Base-by-base conservation (phyloP, 2,797 vertebrate genomes). In the Sebastes kiyomatsui region DNA sequence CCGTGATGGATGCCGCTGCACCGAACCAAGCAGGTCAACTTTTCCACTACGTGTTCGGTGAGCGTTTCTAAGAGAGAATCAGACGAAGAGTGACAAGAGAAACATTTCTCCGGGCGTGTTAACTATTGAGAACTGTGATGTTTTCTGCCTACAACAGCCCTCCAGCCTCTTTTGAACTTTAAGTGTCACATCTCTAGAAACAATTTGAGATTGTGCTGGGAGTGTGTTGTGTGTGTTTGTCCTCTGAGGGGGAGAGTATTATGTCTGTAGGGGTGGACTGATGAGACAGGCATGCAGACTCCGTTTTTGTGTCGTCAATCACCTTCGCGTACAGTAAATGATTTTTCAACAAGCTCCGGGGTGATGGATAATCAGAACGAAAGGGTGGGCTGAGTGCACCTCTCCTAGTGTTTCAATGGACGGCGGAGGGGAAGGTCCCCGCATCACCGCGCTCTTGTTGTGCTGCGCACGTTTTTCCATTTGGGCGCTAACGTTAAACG, bases 381-480 rank as follows among this genome's bases (percentile, higher is more conserved):
- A 90, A 80, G 67, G 87, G 77, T 83, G 83, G 86, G 83, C 80
- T 30, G 88, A 89, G 78, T 72, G 75, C 79, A 88, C 74, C 76
- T 83, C 77, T 75, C 5, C 74, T 59, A 68, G 61, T 87, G 86
- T 89, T 82, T 90, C 85, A 84, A 75, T 58, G 87, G 87, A 87
- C 35, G 18, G 71, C 2, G 22, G 64, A 80, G 71, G 60, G 59
- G 74, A 89, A 75, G 86, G 85, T 82, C 83, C 64, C 84, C 74
- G 80, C 81, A 84, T 86, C 81, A 56, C 66, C 1, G 7, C 0
- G 4, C 67, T 82, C 81, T 95, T 93, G 88, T 88, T 74, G 92
- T 91, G 90, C 92, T 76, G 83, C 72, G 84, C 94, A 95, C 90
- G 88, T 94, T 91, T 93, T 93, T 91, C 91, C 90, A 94, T 91